A percentile compares a stretch with the other conserved stretches of the same genome.
Evolutionary conservation across 2,797 vertebrate genomes (phyloP).

Genomic region (Odontamblyopus rebecca): DNA sequence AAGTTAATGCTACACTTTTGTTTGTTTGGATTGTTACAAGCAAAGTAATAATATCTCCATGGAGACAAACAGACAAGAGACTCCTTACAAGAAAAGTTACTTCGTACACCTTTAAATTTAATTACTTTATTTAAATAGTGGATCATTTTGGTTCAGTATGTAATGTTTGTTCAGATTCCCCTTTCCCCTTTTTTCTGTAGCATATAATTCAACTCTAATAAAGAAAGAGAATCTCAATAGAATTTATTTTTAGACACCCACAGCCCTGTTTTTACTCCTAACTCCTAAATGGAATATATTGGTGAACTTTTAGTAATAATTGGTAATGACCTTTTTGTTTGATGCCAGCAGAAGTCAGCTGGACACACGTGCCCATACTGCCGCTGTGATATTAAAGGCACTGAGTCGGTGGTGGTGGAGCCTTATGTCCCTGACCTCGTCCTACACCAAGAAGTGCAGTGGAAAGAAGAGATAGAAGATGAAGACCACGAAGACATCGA

Average conservation of each 20-base stretch:
- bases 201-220: not conserved
- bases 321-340: not conserved
- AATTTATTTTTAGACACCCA: no score
- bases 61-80: no score
- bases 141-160: not conserved
- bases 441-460: constrained; percentile 16
- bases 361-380: constrained; percentile 88
- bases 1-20: no score
- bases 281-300: no score
- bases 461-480: constrained; percentile 15
- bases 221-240: no score
- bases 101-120: not conserved
- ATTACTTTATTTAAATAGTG: not conserved
- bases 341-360: constrained; percentile 74
- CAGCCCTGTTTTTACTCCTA: no score
- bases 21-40: no score
- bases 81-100: no score
- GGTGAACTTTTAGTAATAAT: not conserved
- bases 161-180: not conserved
- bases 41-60: no score
- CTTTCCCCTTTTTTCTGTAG: not conserved
- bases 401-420: constrained; percentile 74
- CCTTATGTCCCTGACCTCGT: constrained; percentile 44
- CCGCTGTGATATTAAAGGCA: constrained; percentile 83
- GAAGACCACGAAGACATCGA: constrained; percentile 75